Evolutionary conservation across 2,888 invertebrate genomes (phyloP).

Genomic region (Hydropsyche betteni): DNA sequence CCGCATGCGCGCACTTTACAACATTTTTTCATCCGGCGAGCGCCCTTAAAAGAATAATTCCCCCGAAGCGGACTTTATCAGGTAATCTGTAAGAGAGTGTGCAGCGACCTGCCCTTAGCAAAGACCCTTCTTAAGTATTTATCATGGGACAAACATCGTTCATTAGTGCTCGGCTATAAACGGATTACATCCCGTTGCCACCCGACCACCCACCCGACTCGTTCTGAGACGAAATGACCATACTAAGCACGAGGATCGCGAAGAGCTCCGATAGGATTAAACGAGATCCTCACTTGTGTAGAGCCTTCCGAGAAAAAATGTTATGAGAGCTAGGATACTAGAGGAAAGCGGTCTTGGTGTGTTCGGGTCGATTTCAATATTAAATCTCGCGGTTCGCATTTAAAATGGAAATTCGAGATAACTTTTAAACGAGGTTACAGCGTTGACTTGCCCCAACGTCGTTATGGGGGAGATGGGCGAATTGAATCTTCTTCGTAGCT

Average conservation of each 20-base stretch:
- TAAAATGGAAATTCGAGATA: conserved; percentile 47
- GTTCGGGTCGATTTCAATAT: conserved; percentile 13
- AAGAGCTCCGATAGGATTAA: conserved; percentile 9
- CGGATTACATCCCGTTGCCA: conserved; percentile 37
- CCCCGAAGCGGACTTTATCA: conserved; percentile 11
- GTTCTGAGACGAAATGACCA: conserved; percentile 9
- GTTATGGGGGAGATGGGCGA: conserved; percentile 35
- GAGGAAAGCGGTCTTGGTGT: neutral
- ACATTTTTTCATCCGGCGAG: neutral
- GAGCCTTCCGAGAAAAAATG: conserved; percentile 15
- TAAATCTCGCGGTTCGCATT: conserved; percentile 38
- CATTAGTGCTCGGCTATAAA: conserved; percentile 41
- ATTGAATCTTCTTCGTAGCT: conserved; percentile 44
- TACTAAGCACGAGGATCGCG: conserved; percentile 3
- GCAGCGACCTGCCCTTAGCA: conserved; percentile 9
- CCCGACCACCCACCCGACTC: neutral
- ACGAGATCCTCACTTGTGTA: neutral
- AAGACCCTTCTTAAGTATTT: conserved; percentile 38
- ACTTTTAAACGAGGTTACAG: conserved; percentile 46
- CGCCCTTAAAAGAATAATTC: no score
- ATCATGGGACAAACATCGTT: conserved; percentile 44
- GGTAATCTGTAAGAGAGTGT: conserved; percentile 33
- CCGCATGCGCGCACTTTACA: neutral
- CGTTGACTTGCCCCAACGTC: conserved; percentile 42
- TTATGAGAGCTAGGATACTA: neutral